These are phyloP conservation scores for Cremastinae sp. DNA, from an alignment of 2,888 invertebrate genomes.

Conservation along the genomic window DNA sequence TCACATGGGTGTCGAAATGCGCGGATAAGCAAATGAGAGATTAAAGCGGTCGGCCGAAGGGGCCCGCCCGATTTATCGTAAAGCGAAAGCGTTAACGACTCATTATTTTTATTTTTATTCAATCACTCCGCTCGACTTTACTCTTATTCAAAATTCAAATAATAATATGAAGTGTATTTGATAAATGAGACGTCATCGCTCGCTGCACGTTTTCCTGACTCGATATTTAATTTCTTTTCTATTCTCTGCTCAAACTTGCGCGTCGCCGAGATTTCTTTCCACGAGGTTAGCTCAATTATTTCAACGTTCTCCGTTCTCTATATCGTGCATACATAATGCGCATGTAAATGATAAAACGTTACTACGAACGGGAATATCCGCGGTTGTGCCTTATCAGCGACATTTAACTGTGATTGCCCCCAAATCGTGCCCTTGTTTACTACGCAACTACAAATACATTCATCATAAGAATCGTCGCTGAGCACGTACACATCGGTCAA, in stretches of 20 bases:
- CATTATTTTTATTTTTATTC: conserved; percentile 18
- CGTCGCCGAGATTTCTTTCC: too few relatives aligned
- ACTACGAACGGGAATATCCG: conserved; percentile 62
- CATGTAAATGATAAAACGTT: conserved; percentile 51
- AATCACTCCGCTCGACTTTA: not conserved
- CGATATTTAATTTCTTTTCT: too few relatives aligned
- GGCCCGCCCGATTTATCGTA: conserved; percentile 61
- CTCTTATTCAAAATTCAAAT: not conserved
- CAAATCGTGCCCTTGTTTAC: conserved; percentile 74
- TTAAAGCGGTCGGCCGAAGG: conserved; percentile 36
- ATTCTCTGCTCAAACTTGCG: too few relatives aligned
- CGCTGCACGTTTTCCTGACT: too few relatives aligned
- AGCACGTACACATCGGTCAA: too few relatives aligned
- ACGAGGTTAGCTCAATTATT: too few relatives aligned
- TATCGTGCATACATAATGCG: conserved; percentile 60
- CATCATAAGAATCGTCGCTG: conserved; percentile 18
- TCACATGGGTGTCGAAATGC: conserved; percentile 41
- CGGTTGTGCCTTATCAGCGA: conserved; percentile 67
- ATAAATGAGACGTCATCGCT: too few relatives aligned
- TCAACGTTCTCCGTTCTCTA: not conserved
- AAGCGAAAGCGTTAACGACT: conserved; percentile 59
- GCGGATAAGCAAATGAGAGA: conserved; percentile 40
- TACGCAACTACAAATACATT: conserved; percentile 68
- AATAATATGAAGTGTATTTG: too few relatives aligned
- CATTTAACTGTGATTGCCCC: conserved; percentile 63